These are phyloP conservation scores for Tipula lateralis DNA, from an alignment of 2,888 invertebrate species.

Conservation along the genomic window DNA sequence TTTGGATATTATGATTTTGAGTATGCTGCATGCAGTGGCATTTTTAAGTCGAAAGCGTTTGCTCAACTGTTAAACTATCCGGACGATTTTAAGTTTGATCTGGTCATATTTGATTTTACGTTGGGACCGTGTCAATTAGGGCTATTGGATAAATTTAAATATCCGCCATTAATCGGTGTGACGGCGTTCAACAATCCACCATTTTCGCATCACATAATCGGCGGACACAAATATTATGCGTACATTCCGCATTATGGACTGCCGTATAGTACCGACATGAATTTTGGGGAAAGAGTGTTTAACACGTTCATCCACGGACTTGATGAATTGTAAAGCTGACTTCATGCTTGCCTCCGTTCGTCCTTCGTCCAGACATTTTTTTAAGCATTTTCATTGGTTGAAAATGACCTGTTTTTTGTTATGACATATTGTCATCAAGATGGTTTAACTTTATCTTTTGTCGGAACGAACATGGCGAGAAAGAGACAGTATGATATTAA, in stretches of 20 bases:
- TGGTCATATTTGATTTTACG: constrained; percentile 43
- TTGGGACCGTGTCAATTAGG: constrained; percentile 41
- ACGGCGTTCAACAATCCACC: constrained; percentile 39
- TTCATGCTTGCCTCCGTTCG: no score
- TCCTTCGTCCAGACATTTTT: no score
- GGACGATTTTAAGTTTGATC: constrained; percentile 41
- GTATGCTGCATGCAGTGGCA: not conserved
- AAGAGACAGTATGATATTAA: no score
- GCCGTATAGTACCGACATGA: constrained; percentile 37
- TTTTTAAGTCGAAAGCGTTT: not conserved
- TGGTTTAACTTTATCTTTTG: no score
- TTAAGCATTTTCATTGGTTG: no score
- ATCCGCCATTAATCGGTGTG: constrained; percentile 42
- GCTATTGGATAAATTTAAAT: constrained; percentile 41
- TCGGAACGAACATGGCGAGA: no score
- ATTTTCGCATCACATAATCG: constrained; percentile 37
- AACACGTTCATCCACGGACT: constrained; percentile 37
- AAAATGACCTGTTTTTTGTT: no score
- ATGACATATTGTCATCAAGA: no score
- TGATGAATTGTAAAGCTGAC: not conserved
- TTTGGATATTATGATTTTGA: not conserved
- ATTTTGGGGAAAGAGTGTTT: constrained; percentile 37
- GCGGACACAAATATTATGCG: constrained; percentile 39
- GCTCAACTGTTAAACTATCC: constrained; percentile 33
- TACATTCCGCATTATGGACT: constrained; percentile 38